phyloP scores from a whole-genome alignment of 2,888 invertebrate genomes.

The Volucella zonaria region DNA sequence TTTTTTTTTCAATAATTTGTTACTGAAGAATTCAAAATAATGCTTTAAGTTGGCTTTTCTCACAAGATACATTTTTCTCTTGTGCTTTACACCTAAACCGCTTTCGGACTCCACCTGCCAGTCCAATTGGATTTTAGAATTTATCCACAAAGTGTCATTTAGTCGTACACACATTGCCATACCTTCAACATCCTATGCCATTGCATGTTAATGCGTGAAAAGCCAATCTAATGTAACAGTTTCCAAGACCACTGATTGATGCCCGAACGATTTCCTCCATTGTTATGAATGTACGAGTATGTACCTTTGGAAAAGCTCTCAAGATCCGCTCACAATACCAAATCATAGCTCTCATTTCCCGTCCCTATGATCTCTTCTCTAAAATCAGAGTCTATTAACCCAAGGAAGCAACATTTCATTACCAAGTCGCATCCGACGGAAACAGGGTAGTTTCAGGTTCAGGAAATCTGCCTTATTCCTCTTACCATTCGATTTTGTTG shows the following conservation, averaged over 20 bases:
- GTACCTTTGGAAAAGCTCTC: not conserved
- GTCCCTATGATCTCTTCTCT: constrained; percentile 53
- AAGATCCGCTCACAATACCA: constrained; percentile 55
- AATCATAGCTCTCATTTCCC: constrained; percentile 63
- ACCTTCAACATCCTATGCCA: too few relatives aligned
- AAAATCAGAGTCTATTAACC: constrained; percentile 63
- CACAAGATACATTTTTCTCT: too few relatives aligned
- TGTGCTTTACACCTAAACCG: too few relatives aligned
- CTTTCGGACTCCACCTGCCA: too few relatives aligned
- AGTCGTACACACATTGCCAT: too few relatives aligned
- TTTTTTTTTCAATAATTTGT: too few relatives aligned
- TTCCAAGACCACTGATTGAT: constrained; percentile 36
- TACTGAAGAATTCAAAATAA: too few relatives aligned
- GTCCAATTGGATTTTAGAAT: too few relatives aligned
- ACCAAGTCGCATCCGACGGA: constrained; percentile 73
- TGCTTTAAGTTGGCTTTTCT: too few relatives aligned
- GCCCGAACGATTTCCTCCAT: constrained; percentile 38
- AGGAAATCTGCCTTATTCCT: constrained; percentile 63
- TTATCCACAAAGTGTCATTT: too few relatives aligned
- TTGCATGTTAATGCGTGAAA: too few relatives aligned
- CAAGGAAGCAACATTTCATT: constrained; percentile 74
- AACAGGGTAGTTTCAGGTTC: constrained; percentile 60
- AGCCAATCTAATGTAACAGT: not conserved
- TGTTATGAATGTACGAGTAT: not conserved
- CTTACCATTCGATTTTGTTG: constrained; percentile 44